Evolutionary conservation across 1,140 invertebrate genomes (phyloP).

Genomic region (Marisa cornuarietis): DNA sequence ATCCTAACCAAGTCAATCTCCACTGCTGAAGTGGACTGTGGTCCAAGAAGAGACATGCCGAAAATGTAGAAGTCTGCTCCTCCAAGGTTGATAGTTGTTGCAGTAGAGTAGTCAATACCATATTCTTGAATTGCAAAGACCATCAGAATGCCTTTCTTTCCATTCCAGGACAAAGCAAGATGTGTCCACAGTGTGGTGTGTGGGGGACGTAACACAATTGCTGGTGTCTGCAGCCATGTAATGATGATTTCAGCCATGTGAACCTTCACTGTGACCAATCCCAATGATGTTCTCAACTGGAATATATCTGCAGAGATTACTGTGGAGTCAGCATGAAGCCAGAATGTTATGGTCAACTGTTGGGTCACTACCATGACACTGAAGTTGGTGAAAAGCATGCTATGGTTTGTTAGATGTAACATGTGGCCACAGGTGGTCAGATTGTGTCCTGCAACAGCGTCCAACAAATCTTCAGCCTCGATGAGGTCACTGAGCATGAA

Average conservation of each 20-base stretch:
- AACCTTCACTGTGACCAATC: background rate
- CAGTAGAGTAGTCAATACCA: constrained; percentile 26
- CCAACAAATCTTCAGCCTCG: background rate
- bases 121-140: constrained; percentile 28
- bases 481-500: constrained; percentile 2
- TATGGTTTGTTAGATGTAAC: constrained; percentile 11
- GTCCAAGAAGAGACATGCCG: constrained; percentile 21
- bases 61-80: constrained; percentile 16
- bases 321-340: background rate
- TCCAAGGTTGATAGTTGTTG: constrained; percentile 5
- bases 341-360: constrained; percentile 21
- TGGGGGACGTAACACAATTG: constrained; percentile 7
- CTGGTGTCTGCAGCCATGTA: constrained; percentile 16
- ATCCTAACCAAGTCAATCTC: constrained; percentile 33
- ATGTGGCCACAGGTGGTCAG: constrained; percentile 23
- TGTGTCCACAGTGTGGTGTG: constrained; percentile 31
- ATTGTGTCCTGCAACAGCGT: constrained; percentile 10
- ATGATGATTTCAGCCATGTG: constrained; percentile 22
- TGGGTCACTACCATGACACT: background rate
- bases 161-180: constrained; percentile 32
- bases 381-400: background rate
- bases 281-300: constrained; percentile 17
- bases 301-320: constrained; percentile 3
- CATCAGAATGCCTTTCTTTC: constrained; percentile 20
- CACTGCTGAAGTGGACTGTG: constrained; percentile 12